Base-by-base conservation (phyloP, 2,113 vertebrate species). In the Vicugna pacos region DNA sequence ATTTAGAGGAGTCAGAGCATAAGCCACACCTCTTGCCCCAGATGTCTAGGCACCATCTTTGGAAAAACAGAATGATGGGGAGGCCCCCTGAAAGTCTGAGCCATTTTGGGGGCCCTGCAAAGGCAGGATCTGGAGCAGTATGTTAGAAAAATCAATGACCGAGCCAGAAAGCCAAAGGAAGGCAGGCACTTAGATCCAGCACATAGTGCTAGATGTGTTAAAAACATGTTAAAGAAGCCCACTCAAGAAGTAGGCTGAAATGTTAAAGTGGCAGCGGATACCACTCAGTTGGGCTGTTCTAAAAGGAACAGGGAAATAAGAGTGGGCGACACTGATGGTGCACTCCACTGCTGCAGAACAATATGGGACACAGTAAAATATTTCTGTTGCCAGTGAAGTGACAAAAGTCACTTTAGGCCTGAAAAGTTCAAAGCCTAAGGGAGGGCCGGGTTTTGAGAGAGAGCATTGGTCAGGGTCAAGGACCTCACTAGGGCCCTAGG, bases 151-250 rank as follows among this genome's bases (percentile, higher is more conserved):
- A 62, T n/a, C 60, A 56, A 64, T 48, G 42, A 73, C 32, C 30
- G 42, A 89, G 15, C 32, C 24, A 73, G 22, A 88, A 86, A 87
- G 32, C 54, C n/a, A 64, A 91, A 94, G 32, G 35, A 70, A 95
- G 50, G 38, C 42, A 80, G 48, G 64, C 26, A 42, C 48, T 81
- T 76, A 35, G 5, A 85, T 81, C 26, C 2, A 30, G 72, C 32
- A 82, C 46, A 69, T 15, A 65, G 64, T 50, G 17, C 32, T 89
- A 46, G 32, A 20, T 8, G 16, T 62, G 38, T 26, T 64, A 30
- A 64, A 69, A 46, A 48, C 6, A 12, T 62, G 38, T 26, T 64
- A 30, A 64, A 69, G 54, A 48, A 60, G 19, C 35, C 72, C 48
- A 81, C 46, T 82, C n/a, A 54, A 82, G 67, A 87, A 88, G 46